Conservation (phyloP, 2,113 vertebrate genomes). For the Sterrhoptilus dennistouni region DNA sequence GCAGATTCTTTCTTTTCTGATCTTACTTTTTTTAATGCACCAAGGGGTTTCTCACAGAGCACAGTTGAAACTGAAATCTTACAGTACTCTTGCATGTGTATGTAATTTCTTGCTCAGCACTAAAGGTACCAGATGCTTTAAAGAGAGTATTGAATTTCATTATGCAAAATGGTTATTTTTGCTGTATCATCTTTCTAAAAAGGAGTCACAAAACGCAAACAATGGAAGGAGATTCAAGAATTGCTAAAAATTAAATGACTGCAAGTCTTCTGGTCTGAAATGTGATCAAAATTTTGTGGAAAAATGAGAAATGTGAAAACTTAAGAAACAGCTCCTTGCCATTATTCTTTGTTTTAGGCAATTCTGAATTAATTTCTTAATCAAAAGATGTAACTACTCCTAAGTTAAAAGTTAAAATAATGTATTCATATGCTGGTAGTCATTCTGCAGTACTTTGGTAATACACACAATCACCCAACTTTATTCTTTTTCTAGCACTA, state of each 20-base stretch:
- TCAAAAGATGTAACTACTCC: background rate
- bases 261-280: background rate
- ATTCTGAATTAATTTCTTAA: background rate
- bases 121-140: background rate
- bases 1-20: background rate
- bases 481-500: background rate
- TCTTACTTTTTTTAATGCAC: accelerated
- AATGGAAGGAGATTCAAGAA: background rate
- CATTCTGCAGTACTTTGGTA: background rate
- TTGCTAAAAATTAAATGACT: background rate
- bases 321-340: background rate
- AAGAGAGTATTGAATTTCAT: background rate
- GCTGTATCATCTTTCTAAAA: background rate
- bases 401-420: background rate
- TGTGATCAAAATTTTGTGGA: accelerated
- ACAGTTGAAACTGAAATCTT: background rate
- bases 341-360: background rate
- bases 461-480: background rate
- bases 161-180: background rate
- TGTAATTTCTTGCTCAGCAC: background rate
- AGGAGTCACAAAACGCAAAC: background rate
- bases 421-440: background rate
- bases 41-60: background rate
- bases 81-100: background rate
- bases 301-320: background rate